These are phyloP conservation scores for Hippopotamyrus pictus DNA, from an alignment of 2,797 vertebrate genomes.

Conservation along the genomic window DNA sequence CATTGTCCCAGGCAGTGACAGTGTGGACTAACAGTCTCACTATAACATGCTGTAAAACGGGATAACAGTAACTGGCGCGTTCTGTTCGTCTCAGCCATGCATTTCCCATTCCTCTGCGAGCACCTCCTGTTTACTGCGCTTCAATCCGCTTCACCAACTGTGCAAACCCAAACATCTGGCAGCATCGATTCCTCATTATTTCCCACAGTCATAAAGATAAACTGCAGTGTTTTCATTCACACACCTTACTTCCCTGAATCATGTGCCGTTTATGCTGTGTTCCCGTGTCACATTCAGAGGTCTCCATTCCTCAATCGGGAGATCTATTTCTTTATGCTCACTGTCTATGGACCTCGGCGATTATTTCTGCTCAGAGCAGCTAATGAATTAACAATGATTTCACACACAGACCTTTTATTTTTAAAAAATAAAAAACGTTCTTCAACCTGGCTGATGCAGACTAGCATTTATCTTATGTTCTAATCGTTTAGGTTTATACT, in stretches of 20 bases:
- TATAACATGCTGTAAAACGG: not conserved
- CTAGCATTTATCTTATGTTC: not conserved
- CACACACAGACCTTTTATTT: not conserved
- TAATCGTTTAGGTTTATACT: not conserved
- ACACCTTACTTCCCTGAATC: not conserved
- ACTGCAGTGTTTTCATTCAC: not conserved
- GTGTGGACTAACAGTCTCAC: not conserved
- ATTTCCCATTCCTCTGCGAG: not conserved
- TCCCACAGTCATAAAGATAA: not conserved
- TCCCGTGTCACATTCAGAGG: not conserved
- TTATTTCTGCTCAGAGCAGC: not conserved
- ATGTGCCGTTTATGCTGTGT: not conserved
- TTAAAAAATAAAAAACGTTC: not conserved
- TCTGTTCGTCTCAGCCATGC: not conserved
- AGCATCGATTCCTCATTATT: slow-evolving; percentile 5
- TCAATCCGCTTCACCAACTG: not conserved
- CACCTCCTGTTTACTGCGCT: not conserved
- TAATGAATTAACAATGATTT: not conserved
- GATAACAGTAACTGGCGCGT: not conserved
- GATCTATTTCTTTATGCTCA: not conserved
- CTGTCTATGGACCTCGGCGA: not conserved
- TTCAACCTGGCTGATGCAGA: not conserved
- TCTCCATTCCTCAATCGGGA: not conserved
- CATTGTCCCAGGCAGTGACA: not conserved
- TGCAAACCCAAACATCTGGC: not conserved